phyloP scores from a whole-genome alignment of 2,888 invertebrate genomes.

The Drosophila diplacantha region DNA sequence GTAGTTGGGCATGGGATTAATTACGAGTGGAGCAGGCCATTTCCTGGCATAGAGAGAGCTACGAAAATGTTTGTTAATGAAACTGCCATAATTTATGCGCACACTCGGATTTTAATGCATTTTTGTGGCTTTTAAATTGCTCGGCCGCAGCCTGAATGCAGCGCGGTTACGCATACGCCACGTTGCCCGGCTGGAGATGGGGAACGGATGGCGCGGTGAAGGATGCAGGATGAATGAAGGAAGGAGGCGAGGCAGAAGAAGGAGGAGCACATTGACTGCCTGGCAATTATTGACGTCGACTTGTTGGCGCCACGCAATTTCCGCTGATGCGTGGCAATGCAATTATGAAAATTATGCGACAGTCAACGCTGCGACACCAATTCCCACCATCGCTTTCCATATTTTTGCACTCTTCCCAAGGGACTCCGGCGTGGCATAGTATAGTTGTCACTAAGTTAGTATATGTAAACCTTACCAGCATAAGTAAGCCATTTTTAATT shows the following conservation, averaged over 20 bases:
- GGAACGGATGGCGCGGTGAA: not conserved
- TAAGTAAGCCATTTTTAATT: not conserved
- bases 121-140: conserved; percentile 52
- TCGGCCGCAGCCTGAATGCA: conserved; percentile 29
- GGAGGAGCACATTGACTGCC: conserved; percentile 14
- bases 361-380: conserved; percentile 16
- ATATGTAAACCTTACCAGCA: too few relatives aligned
- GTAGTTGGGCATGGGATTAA: conserved; percentile 45
- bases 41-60: conserved; percentile 9
- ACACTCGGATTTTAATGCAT: conserved; percentile 55
- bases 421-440: not conserved
- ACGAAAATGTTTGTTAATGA: conserved; percentile 54
- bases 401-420: not conserved
- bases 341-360: conserved; percentile 60
- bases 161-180: conserved; percentile 36
- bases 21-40: conserved; percentile 36
- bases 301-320: conserved; percentile 63
- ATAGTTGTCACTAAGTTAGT: not conserved
- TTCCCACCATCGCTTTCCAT: conserved; percentile 1
- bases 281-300: conserved; percentile 61
- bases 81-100: conserved; percentile 55
- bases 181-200: conserved; percentile 10
- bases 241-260: not conserved
- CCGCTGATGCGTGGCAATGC: conserved; percentile 61
- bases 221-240: conserved; percentile 6